These are phyloP conservation scores for Micromys minutus DNA, from an alignment of 2,113 vertebrate genomes.

Conservation along the genomic window DNA sequence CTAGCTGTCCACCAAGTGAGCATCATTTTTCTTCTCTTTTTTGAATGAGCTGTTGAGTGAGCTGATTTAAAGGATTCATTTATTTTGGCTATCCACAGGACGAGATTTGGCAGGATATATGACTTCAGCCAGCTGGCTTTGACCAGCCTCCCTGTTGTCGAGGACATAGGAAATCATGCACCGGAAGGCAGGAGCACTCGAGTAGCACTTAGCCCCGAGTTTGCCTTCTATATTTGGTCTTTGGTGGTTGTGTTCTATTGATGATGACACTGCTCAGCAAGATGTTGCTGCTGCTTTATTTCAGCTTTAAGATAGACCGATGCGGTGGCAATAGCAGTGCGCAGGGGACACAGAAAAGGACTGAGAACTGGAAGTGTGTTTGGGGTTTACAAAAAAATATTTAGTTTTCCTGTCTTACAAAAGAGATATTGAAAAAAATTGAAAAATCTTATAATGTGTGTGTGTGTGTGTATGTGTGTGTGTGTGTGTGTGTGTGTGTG, in stretches of 20 bases:
- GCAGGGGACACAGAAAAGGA: neutral
- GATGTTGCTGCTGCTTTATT: constrained; percentile 25
- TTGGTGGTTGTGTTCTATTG: neutral
- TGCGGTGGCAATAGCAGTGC: too few species aligned
- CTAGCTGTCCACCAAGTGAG: neutral
- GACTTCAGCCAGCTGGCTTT: constrained; percentile 43
- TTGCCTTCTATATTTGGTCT: constrained; percentile 5
- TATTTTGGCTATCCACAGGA: neutral
- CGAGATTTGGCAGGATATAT: neutral
- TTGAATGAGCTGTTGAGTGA: constrained; percentile 2
- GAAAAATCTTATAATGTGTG: neutral
- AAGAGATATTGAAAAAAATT: constrained; percentile 32
- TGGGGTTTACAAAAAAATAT: neutral
- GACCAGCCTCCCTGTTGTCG: constrained; percentile 45
- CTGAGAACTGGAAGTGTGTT: neutral
- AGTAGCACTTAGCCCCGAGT: constrained; percentile 3
- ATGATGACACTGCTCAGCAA: neutral
- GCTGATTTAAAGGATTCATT: neutral
- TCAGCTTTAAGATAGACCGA: neutral
- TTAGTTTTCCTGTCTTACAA: neutral
- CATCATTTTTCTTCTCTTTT: neutral
- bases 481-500: neutral
- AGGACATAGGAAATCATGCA: constrained; percentile 33
- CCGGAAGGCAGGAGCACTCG: constrained; percentile 64
- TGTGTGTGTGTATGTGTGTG: too few species aligned